A percentile compares a stretch with the other conserved stretches of the same genome.
These are phyloP conservation scores for Osmerus eperlanus DNA, from an alignment of 2,113 vertebrate species.

Conservation along the genomic window DNA sequence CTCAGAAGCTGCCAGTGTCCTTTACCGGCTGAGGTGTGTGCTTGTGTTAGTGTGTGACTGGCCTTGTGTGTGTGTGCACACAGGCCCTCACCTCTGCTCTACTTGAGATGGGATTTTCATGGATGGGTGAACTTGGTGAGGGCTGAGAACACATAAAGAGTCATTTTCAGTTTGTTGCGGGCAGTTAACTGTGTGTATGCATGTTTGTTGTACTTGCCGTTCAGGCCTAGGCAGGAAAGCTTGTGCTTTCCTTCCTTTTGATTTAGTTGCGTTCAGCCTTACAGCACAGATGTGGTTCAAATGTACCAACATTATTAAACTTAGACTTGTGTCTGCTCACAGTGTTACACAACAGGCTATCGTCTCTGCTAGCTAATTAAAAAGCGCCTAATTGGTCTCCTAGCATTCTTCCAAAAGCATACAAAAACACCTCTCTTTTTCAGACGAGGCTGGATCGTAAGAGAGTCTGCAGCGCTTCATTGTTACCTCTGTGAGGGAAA, in stretches of 20 bases:
- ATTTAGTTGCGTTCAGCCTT: slow-evolving; percentile 41
- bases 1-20: slow-evolving; percentile 37
- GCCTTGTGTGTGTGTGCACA: slow-evolving; percentile 29
- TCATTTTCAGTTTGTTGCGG: slow-evolving; percentile 72
- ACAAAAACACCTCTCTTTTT: not conserved
- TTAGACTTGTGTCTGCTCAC: not conserved
- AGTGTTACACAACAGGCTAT: slow-evolving; percentile 51
- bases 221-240: slow-evolving; percentile 48
- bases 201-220: slow-evolving; percentile 71
- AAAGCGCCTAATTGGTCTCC: slow-evolving; percentile 55
- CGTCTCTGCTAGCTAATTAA: slow-evolving; percentile 56
- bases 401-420: slow-evolving; percentile 32
- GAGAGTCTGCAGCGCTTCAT: too few species aligned
- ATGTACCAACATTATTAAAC: not conserved
- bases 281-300: not conserved
- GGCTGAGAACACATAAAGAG: slow-evolving; percentile 75
- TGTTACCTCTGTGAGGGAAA: slow-evolving; percentile 53
- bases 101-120: slow-evolving; percentile 79
- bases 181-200: slow-evolving; percentile 67
- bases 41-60: slow-evolving; percentile 20
- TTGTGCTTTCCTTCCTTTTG: slow-evolving; percentile 46
- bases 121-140: slow-evolving; percentile 72
- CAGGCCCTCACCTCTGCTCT: slow-evolving; percentile 75
- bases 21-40: slow-evolving; percentile 39
- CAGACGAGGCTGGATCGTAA: too few species aligned